Percentiles rank a stretch among this genome's conserved stretches.
Conservation (phyloP, 2,797 vertebrate genomes). For the Monodelphis domestica region DNA sequence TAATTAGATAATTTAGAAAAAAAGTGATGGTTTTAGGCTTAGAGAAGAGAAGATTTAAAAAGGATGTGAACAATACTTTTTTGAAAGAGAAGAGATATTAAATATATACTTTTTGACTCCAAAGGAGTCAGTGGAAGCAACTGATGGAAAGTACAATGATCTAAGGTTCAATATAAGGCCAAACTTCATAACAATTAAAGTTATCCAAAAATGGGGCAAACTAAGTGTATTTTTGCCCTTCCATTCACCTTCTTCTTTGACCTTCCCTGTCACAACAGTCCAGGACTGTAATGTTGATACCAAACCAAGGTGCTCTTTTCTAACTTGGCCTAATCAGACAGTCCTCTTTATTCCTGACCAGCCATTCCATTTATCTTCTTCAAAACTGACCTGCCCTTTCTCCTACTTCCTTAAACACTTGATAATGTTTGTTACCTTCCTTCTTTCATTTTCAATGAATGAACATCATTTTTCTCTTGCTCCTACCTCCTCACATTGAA, state of each 20-base stretch:
- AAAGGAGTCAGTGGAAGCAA: not conserved
- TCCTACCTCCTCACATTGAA: not conserved
- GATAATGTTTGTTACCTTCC: not conserved
- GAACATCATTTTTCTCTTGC: not conserved
- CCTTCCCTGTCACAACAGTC: too few species aligned
- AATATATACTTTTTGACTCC: not conserved
- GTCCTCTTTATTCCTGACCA: too few species aligned
- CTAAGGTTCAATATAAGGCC: not conserved
- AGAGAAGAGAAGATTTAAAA: not conserved
- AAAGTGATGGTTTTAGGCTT: not conserved
- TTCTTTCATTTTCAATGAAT: not conserved
- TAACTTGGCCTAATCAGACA: too few species aligned
- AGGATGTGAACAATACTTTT: not conserved
- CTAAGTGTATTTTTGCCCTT: too few species aligned
- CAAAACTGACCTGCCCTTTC: not conserved
- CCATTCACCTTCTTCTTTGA: too few species aligned
- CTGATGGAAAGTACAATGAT: not conserved
- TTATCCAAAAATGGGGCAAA: not conserved
- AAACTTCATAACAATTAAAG: not conserved
- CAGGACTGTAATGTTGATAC: not conserved
- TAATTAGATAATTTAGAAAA: not conserved
- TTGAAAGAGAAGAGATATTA: not conserved
- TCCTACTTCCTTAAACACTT: not conserved
- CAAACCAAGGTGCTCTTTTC: not conserved
- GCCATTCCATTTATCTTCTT: not conserved